A percentile compares a stretch with the other conserved stretches of the same genome.
These are phyloP conservation scores for Vulpes lagopus DNA, from an alignment of 2,113 vertebrate species.

Conservation along the genomic window DNA sequence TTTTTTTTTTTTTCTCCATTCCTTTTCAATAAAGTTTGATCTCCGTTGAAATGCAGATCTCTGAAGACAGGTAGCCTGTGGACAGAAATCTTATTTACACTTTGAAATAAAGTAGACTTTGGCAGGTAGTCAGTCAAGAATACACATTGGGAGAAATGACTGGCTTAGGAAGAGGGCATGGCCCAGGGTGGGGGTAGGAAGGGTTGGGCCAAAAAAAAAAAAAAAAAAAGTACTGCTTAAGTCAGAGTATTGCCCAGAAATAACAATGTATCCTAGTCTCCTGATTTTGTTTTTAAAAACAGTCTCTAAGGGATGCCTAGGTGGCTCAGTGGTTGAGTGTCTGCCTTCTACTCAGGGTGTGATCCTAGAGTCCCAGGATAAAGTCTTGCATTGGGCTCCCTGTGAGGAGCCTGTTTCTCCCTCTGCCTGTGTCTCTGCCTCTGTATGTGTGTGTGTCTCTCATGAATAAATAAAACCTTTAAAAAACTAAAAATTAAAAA, in stretches of 20 bases:
- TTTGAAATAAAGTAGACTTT: conserved; percentile 26
- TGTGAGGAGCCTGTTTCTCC: too few relatives aligned
- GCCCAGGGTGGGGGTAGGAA: background rate
- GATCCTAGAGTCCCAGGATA: too few relatives aligned
- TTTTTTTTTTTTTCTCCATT: background rate
- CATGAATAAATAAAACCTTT: too few relatives aligned
- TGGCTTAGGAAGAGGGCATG: background rate
- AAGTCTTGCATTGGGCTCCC: too few relatives aligned
- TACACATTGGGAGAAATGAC: background rate
- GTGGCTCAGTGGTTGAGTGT: too few relatives aligned
- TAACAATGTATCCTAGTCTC: background rate
- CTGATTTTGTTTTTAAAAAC: background rate
- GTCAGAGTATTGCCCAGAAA: background rate
- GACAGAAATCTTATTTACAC: conserved; percentile 45
- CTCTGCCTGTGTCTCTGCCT: too few relatives aligned
- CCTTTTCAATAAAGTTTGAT: conserved; percentile 41
- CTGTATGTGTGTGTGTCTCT: too few relatives aligned
- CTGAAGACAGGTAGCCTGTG: background rate
- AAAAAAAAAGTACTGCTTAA: background rate
- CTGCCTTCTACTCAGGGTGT: too few relatives aligned
- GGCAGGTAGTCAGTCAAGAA: background rate
- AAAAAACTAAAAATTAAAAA: too few relatives aligned
- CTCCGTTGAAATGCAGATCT: background rate
- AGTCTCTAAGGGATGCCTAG: background rate
- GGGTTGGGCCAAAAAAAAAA: background rate